phyloP scores from a whole-genome alignment of 2,797 vertebrate species.

The Erpetoichthys calabaricus region DNA sequence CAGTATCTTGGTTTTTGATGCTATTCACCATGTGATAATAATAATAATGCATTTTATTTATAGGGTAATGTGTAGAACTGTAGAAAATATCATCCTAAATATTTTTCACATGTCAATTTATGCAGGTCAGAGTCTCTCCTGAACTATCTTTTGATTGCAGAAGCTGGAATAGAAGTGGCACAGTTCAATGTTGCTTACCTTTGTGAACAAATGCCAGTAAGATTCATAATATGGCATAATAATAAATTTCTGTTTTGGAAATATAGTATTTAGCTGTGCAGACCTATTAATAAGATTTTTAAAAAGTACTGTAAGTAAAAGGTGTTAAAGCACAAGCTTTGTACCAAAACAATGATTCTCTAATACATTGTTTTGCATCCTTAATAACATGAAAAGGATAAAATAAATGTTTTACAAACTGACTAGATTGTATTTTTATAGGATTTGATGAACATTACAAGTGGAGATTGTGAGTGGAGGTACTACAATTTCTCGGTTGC shows the following conservation, averaged over 20 bases:
- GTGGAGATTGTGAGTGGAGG: conserved; percentile 65
- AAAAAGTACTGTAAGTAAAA: no score
- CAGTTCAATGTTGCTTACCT: conserved; percentile 79
- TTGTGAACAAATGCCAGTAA: conserved; percentile 67
- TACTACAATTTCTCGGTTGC: conserved; percentile 80
- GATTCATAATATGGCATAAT: conserved; percentile 22
- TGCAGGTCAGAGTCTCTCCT: conserved; percentile 67
- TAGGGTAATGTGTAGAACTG: no score
- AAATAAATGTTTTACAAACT: not conserved
- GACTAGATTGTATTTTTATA: conserved; percentile 23
- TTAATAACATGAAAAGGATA: no score
- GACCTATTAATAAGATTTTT: no score
- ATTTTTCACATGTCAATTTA: not conserved
- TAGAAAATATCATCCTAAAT: no score
- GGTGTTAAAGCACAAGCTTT: no score
- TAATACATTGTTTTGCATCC: no score
- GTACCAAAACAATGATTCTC: no score
- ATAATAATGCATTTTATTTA: no score
- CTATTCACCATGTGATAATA: no score
- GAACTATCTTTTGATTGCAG: conserved; percentile 70
- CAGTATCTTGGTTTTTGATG: no score
- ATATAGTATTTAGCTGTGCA: not conserved
- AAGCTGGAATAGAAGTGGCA: conserved; percentile 76
- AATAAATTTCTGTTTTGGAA: conserved; percentile 11
- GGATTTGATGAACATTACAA: conserved; percentile 51